A percentile compares a stretch with the other conserved stretches of the same genome.
Conservation (phyloP, 53 echinoderm and acorn worm genomes). For the Luidia sarsii region DNA sequence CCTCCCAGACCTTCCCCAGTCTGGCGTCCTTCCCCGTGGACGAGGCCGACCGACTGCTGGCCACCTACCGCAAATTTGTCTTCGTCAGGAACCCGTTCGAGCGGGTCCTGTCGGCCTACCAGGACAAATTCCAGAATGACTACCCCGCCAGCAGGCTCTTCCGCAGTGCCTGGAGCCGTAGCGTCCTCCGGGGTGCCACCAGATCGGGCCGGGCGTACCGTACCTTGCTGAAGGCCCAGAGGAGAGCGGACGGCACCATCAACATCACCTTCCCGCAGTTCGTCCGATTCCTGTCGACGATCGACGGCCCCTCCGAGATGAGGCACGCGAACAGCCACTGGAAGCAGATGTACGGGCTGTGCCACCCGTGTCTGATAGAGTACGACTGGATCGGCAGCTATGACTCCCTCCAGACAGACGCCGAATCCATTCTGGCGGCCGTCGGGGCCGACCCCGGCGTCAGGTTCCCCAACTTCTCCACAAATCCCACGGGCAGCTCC, state of each 20-base stretch:
- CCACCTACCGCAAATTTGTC: constrained; percentile 55
- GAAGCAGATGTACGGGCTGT: constrained; percentile 44
- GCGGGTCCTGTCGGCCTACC: constrained; percentile 61
- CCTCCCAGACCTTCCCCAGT: background rate
- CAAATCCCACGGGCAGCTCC: constrained; percentile 20
- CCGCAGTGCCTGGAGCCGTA: background rate
- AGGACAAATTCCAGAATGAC: constrained; percentile 64
- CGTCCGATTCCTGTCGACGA: background rate
- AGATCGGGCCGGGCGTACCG: background rate
- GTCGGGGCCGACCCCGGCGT: constrained; percentile 1
- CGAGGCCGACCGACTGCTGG: background rate
- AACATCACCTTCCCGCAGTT: constrained; percentile 18
- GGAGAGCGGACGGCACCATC: constrained; percentile 1
- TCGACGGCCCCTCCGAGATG: background rate
- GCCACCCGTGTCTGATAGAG: constrained; percentile 38
- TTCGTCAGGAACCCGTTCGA: constrained; percentile 66
- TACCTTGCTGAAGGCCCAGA: background rate
- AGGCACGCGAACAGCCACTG: constrained; percentile 40
- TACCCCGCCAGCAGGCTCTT: constrained; percentile 6
- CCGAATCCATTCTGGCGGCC: background rate
- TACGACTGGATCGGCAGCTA: constrained; percentile 54
- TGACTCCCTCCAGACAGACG: constrained; percentile 7
- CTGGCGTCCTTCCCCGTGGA: constrained; percentile 5
- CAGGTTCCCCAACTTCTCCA: constrained; percentile 13
- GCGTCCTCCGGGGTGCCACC: background rate